These are phyloP conservation scores for Camelus dromedarius DNA, from an alignment of 2,113 vertebrate genomes.

Conservation along the genomic window DNA sequence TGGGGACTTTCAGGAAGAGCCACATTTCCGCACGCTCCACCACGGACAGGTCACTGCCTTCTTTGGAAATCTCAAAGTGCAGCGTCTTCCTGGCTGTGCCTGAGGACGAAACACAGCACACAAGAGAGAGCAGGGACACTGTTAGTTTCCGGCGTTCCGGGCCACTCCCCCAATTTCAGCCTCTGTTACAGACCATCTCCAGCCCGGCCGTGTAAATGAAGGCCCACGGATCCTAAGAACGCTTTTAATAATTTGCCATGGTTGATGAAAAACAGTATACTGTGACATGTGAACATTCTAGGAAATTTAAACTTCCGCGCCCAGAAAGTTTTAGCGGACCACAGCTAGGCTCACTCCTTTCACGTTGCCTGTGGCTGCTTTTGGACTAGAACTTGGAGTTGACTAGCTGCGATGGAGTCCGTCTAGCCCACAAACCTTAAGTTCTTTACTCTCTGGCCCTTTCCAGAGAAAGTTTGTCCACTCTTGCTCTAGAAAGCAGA, in stretches of 20 bases:
- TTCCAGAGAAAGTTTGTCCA: not conserved
- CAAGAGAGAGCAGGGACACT: constrained; percentile 76
- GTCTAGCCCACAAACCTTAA: not conserved
- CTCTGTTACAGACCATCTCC: not conserved
- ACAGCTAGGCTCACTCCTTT: not conserved
- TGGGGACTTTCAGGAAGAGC: constrained; percentile 96
- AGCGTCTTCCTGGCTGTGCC: constrained; percentile 92
- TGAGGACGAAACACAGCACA: constrained; percentile 83
- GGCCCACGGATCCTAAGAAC: not conserved
- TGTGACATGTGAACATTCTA: not conserved
- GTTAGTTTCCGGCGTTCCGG: constrained; percentile 74
- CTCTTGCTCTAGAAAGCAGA: not conserved
- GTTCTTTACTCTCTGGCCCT: not conserved
- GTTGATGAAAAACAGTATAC: not conserved
- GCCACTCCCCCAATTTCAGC: not conserved
- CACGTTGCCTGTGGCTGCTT: not conserved
- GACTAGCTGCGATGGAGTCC: not conserved
- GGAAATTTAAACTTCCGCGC: not conserved
- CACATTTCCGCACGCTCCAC: constrained; percentile 97
- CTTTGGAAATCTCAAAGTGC: constrained; percentile 96
- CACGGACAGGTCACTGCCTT: constrained; percentile 93
- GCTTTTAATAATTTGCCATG: not conserved
- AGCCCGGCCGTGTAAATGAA: not conserved
- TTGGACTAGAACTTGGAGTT: not conserved
- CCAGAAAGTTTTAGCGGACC: not conserved